Percentiles rank a stretch among this genome's conserved stretches.
Conservation (phyloP, 2,113 vertebrate species). For the Pluvialis apricaria region DNA sequence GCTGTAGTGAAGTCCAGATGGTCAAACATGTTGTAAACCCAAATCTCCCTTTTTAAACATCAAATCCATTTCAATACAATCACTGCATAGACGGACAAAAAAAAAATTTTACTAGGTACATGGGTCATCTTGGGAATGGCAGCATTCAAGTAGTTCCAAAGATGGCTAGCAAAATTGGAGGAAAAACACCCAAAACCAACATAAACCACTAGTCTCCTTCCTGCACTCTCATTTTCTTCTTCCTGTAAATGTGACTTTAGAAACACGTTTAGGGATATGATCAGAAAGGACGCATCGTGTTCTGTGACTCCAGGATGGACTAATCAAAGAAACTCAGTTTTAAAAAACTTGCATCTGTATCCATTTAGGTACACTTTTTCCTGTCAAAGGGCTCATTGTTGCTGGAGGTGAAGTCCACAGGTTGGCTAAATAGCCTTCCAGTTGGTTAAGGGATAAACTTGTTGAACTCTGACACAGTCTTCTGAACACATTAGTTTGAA, state of each 20-base stretch:
- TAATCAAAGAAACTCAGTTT: neutral
- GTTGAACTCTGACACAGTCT: neutral
- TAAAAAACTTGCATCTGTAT: neutral
- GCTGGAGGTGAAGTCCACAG: neutral
- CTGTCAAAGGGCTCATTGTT: neutral
- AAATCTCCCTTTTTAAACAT: neutral
- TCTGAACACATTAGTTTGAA: neutral
- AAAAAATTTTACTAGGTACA: neutral
- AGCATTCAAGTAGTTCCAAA: neutral
- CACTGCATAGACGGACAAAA: neutral
- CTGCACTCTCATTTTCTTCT: neutral
- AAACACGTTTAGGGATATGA: neutral
- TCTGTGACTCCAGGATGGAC: neutral
- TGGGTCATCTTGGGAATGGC: neutral
- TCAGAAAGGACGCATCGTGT: neutral
- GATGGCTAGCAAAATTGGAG: neutral
- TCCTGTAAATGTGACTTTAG: neutral
- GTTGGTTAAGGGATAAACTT: neutral
- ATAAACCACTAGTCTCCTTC: neutral
- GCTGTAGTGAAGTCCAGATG: neutral
- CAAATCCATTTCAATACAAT: neutral
- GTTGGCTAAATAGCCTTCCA: neutral
- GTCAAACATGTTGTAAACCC: neutral
- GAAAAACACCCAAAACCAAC: too few species aligned
- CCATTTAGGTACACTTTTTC: neutral